These are phyloP conservation scores for Ophraella communa DNA, from an alignment of 2,888 invertebrate species.

Conservation along the genomic window DNA sequence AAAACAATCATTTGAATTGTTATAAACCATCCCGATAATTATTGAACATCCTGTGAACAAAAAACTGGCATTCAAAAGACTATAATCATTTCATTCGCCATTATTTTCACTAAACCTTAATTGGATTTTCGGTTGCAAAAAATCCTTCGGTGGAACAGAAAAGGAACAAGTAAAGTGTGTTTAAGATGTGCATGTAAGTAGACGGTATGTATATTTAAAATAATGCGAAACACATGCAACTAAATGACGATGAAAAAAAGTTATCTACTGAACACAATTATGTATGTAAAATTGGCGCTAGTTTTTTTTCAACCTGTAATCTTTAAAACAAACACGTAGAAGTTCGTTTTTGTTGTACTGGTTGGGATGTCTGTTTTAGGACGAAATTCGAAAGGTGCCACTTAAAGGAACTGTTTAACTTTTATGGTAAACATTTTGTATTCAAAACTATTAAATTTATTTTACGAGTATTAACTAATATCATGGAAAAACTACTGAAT, in stretches of 20 bases:
- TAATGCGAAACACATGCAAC: constrained; percentile 15
- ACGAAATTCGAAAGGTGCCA: no score
- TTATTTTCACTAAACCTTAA: constrained; percentile 25
- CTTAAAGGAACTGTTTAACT: no score
- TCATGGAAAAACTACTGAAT: no score
- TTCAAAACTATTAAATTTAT: no score
- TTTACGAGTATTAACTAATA: no score
- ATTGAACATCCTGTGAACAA: constrained; percentile 25
- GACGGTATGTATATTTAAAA: constrained; percentile 5
- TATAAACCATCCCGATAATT: constrained; percentile 18
- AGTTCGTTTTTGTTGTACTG: neutral
- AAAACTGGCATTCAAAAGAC: constrained; percentile 21
- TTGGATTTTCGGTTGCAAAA: constrained; percentile 20
- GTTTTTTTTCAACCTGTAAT: neutral
- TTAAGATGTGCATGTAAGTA: constrained; percentile 12
- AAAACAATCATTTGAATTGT: constrained; percentile 27
- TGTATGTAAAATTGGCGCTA: neutral
- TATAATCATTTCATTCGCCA: constrained; percentile 26
- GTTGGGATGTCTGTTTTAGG: constrained; percentile 8
- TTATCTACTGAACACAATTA: neutral
- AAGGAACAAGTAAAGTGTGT: neutral
- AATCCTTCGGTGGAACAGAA: neutral
- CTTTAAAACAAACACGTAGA: neutral
- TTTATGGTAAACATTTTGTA: no score
- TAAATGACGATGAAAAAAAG: constrained; percentile 4